These are phyloP conservation scores for Willowsia nigromaculata DNA, from an alignment of 2,888 invertebrate species.

Conservation along the genomic window DNA sequence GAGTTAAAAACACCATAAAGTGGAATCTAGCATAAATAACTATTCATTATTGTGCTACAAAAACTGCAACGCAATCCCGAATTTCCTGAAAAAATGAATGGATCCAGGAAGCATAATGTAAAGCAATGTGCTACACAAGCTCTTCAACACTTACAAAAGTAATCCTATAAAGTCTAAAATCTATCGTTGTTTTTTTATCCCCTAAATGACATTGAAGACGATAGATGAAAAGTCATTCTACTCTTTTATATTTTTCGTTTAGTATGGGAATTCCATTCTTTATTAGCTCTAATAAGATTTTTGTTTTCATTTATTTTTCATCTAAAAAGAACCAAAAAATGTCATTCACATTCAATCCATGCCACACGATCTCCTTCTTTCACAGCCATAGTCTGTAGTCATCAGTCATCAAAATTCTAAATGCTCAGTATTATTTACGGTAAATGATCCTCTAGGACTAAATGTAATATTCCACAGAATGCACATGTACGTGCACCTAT, in stretches of 20 bases:
- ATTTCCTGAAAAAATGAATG: not conserved
- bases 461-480: not conserved
- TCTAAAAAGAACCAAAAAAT: not conserved
- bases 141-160: not conserved
- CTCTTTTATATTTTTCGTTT: not conserved
- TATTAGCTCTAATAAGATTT: not conserved
- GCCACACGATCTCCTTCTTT: not conserved
- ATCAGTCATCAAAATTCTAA: too few species aligned
- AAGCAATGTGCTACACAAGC: not conserved
- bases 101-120: not conserved
- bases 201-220: conserved; percentile 36
- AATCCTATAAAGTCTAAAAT: not conserved
- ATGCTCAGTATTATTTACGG: too few species aligned
- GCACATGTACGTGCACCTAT: not conserved
- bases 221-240: conserved; percentile 35
- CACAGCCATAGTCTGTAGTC: too few species aligned
- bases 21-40: not conserved
- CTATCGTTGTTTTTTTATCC: not conserved
- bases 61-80: not conserved
- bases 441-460: too few species aligned
- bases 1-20: not conserved
- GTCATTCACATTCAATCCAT: too few species aligned
- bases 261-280: not conserved
- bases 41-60: too few species aligned
- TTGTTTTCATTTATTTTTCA: not conserved